Conservation (phyloP, 2,113 vertebrate genomes). For the Macroglossus sobrinus region DNA sequence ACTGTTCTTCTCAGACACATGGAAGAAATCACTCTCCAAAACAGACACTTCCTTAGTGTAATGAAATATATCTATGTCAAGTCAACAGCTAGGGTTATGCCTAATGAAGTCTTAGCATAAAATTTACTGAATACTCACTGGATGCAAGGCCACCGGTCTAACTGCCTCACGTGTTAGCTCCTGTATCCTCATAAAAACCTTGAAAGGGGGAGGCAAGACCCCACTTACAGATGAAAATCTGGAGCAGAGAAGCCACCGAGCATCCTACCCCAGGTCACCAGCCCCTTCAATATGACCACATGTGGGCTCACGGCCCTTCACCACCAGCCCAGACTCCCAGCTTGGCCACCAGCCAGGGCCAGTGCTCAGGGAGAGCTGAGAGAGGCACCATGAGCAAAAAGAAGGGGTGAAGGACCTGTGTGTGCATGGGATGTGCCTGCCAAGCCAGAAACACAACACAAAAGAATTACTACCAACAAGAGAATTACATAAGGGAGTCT, state of each 20-base stretch:
- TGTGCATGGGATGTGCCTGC: accelerated
- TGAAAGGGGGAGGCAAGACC: background rate
- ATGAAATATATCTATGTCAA: accelerated
- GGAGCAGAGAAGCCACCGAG: background rate
- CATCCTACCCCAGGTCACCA: accelerated
- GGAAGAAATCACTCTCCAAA: background rate
- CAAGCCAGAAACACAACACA: background rate
- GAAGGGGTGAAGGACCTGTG: background rate
- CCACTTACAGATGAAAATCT: background rate
- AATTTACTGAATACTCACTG: background rate
- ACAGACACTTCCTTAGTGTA: accelerated
- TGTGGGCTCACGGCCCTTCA: background rate
- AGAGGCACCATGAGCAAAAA: background rate
- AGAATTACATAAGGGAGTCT: background rate
- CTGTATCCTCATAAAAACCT: background rate
- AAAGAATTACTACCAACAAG: too few relatives aligned
- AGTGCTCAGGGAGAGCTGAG: accelerated
- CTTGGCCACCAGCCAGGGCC: background rate
- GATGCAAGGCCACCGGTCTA: background rate
- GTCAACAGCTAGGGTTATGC: background rate
- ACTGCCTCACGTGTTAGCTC: background rate
- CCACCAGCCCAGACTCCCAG: background rate
- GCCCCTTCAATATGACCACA: background rate
- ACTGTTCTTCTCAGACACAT: background rate
- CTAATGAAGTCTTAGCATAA: background rate